Evolutionary conservation across 2,888 invertebrate genomes (phyloP).

Genomic region (Zhuqinia jingwanae): DNA sequence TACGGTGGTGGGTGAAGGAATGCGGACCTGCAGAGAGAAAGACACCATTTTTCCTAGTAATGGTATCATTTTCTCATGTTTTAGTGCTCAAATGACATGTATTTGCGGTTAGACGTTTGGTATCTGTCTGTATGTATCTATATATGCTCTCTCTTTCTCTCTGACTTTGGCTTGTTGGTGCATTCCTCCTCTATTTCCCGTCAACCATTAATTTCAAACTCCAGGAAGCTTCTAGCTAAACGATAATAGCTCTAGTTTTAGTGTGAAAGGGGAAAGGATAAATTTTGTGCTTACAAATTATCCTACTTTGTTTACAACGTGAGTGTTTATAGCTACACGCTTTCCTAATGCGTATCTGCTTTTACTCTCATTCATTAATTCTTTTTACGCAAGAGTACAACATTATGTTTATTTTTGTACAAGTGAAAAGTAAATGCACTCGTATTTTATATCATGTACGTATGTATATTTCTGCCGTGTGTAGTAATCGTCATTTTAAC

Average conservation of each 20-base stretch:
- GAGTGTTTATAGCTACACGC: no score
- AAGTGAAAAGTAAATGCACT: no score
- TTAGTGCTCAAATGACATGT: not conserved
- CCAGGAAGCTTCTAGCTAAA: constrained; percentile 4
- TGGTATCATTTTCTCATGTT: constrained; percentile 25
- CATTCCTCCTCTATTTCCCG: constrained; percentile 3
- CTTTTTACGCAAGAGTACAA: no score
- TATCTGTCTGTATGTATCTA: not conserved
- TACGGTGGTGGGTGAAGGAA: not conserved
- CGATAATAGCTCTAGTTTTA: not conserved
- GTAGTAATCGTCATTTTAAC: no score
- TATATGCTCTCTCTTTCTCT: no score
- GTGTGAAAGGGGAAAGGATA: no score
- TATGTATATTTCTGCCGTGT: no score
- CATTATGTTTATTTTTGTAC: no score
- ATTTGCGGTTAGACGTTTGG: constrained; percentile 20
- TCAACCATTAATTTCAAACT: constrained; percentile 41
- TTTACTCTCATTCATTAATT: no score
- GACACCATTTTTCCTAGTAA: not conserved
- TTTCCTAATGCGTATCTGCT: no score
- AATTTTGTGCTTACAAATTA: not conserved
- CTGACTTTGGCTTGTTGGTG: constrained; percentile 6
- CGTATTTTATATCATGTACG: no score
- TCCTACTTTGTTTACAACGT: constrained; percentile 3
- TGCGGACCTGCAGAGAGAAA: not conserved